Conservation (phyloP, 2,888 invertebrate genomes). For the Euzophera pinguis region DNA sequence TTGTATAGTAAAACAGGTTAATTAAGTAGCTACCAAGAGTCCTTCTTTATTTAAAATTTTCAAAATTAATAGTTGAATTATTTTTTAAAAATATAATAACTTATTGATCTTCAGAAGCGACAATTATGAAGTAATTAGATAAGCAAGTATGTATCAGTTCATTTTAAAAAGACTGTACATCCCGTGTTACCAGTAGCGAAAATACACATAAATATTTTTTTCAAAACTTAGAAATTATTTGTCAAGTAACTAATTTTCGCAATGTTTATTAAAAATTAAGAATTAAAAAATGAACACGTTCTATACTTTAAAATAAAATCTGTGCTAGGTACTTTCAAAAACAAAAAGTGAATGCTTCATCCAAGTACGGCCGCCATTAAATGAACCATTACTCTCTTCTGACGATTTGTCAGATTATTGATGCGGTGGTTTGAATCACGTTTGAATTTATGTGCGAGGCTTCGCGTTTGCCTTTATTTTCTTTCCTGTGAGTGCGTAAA, state of each 20-base stretch:
- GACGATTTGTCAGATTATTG: slow-evolving; percentile 75
- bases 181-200: slow-evolving; percentile 35
- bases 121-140: slow-evolving; percentile 22
- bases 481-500: slow-evolving; percentile 25
- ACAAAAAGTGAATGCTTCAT: slow-evolving; percentile 47
- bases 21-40: too few species aligned
- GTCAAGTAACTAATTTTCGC: too few species aligned
- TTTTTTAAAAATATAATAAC: background rate
- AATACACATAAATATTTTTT: slow-evolving; percentile 22
- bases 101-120: background rate
- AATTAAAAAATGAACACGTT: too few species aligned
- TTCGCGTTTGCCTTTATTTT: slow-evolving; percentile 49
- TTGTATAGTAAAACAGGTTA: background rate
- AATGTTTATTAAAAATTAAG: too few species aligned
- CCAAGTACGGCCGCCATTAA: slow-evolving; percentile 60
- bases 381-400: slow-evolving; percentile 43
- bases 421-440: slow-evolving; percentile 81
- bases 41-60: background rate
- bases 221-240: background rate
- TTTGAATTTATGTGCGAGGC: slow-evolving; percentile 74
- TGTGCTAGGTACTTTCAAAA: background rate
- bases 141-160: slow-evolving; percentile 25
- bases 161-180: slow-evolving; percentile 48
- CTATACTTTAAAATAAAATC: background rate
- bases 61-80: background rate